Base-by-base conservation (phyloP, 2,888 invertebrate genomes). In the Malacosoma neustria region DNA sequence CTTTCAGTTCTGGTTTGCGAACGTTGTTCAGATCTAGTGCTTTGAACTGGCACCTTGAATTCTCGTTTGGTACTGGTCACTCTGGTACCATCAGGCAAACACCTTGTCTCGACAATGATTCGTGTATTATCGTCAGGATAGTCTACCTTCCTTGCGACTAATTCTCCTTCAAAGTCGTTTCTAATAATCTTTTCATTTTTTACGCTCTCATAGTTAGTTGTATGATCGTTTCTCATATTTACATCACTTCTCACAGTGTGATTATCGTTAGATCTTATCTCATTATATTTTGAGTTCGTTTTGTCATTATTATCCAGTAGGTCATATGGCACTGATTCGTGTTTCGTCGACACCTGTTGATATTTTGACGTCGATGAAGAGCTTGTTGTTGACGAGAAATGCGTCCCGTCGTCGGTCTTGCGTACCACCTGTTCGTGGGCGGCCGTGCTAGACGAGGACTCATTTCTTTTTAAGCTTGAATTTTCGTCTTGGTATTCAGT, bases 11-110 rank as follows among this genome's bases (percentile, higher is more conserved):
- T 69, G 7, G 61, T 58, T 39, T 77, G 67, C 5, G 69, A 67
- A 4, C 63, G 62, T 14, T 72, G 65, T 44, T 82, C 76, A n/a
- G 79, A 65, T 31, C 57, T 68, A 11, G 64, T 67, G 38, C 58
- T 70, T 33, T 79, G 72, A 11, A 65, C 66, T 4, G 82, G 81
- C 3, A 57, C 75, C n/a, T 76, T 72, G 29, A 90, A 90, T 60
- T 92, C 91, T 29, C 90, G 89, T 32, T 88, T 87, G 12, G 91
- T 91, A 42, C 90, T 91, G n/a, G 90, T 91, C 1, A 91, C 88
- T 31, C 87, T 87, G 1, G 89, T 89, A 11, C 92, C 92, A 55
- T 91, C 91, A 1, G 89, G 89, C 31, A 91, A 68, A 34, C 89
- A 88, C 48, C 90, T 88, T 0, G 90, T 92, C 51, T 92, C 92